Conservation (phyloP, 2,888 invertebrate species). For the Plebejus melissa region DNA sequence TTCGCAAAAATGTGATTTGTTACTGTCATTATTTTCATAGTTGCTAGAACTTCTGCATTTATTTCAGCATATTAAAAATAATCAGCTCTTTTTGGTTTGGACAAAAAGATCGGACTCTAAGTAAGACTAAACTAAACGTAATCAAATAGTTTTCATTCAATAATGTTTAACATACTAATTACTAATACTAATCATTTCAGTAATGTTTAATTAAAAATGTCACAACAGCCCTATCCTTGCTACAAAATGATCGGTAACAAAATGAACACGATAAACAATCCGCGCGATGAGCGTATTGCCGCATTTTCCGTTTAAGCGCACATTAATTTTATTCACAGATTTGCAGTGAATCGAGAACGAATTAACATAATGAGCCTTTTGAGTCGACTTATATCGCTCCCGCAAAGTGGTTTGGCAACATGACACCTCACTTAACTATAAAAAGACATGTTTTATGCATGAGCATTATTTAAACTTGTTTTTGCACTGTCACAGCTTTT, state of each 20-base stretch:
- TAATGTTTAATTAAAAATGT: background rate
- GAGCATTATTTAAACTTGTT: slow-evolving; percentile 33
- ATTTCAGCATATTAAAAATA: too few relatives aligned
- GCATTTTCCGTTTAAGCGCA: slow-evolving; percentile 72
- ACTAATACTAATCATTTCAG: too few relatives aligned
- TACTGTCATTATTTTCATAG: too few relatives aligned
- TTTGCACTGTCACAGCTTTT: slow-evolving; percentile 27
- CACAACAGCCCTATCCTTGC: background rate
- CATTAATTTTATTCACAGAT: slow-evolving; percentile 74
- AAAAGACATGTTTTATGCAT: slow-evolving; percentile 23
- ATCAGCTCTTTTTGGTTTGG: too few relatives aligned
- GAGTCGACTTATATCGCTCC: slow-evolving; percentile 49
- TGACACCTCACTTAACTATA: slow-evolving; percentile 35
- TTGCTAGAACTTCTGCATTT: too few relatives aligned
- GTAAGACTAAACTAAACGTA: too few relatives aligned
- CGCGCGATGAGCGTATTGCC: slow-evolving; percentile 61
- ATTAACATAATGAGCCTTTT: slow-evolving; percentile 73
- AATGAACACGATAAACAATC: slow-evolving; percentile 75
- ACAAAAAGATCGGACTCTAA: too few relatives aligned
- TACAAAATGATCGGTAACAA: slow-evolving; percentile 43
- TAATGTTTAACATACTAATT: too few relatives aligned
- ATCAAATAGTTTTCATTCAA: too few relatives aligned
- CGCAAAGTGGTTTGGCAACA: slow-evolving; percentile 37
- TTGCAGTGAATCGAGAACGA: slow-evolving; percentile 67
- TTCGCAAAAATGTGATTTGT: background rate